These are phyloP conservation scores for Netelia virgata DNA, from an alignment of 2,888 invertebrate genomes.

Conservation along the genomic window DNA sequence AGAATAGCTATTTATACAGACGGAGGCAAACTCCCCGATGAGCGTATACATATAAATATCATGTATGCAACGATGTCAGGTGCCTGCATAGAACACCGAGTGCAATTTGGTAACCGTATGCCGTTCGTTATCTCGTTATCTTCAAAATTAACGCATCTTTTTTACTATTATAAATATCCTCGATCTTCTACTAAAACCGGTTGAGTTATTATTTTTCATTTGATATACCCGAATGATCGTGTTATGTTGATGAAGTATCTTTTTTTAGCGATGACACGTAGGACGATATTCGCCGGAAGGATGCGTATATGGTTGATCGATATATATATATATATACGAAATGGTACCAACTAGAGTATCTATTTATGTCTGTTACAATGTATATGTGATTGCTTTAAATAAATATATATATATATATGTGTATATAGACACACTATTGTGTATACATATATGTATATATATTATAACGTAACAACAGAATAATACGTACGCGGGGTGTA, in stretches of 20 bases:
- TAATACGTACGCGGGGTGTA: not conserved
- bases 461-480: conserved; percentile 16
- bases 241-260: conserved; percentile 53
- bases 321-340: conserved; percentile 59
- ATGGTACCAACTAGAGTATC: conserved; percentile 74
- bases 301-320: conserved; percentile 73
- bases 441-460: conserved; percentile 17
- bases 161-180: conserved; percentile 49
- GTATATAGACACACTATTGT: conserved; percentile 8
- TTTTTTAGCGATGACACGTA: conserved; percentile 26
- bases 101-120: conserved; percentile 25
- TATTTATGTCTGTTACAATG: conserved; percentile 82
- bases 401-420: conserved; percentile 76
- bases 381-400: conserved; percentile 81
- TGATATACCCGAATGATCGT: conserved; percentile 34
- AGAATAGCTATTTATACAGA: not conserved
- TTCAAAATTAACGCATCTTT: conserved; percentile 29
- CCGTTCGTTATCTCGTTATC: conserved; percentile 33
- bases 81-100: conserved; percentile 54
- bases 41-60: not conserved
- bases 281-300: conserved; percentile 35
- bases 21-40: not conserved
- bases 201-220: not conserved
- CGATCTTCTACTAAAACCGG: not conserved
- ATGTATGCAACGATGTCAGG: conserved; percentile 15